Base-by-base conservation (phyloP, 2,113 vertebrate species). In the Trogon melanurus region DNA sequence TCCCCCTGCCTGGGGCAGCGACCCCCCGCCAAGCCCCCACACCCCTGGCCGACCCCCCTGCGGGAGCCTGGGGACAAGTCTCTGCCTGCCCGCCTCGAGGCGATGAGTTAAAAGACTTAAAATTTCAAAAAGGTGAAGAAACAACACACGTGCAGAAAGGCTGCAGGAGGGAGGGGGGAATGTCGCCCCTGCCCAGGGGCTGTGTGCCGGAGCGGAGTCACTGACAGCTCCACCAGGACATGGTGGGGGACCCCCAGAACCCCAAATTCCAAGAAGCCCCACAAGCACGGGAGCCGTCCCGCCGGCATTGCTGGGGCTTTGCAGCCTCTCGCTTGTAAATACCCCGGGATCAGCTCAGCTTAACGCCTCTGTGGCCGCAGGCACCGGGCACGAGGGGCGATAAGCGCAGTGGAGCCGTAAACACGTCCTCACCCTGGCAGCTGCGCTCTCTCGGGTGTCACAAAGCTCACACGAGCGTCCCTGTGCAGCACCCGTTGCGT, bases 221-320 rank as follows among this genome's bases (percentile, higher is more conserved):
- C 36, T 16, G 20, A 10, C 19, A 30, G 41, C 29, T 45, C 36
- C 36, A 9, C 36, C 36, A 36, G 36, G 36, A 36, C 36, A 36
- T 9, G 36, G 36, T 36, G 36, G 36, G 36, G 36, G 36, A 36
- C 36, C 36, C 36, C 36, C 36, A 36, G 36, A 36, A 36, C 36
- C 53, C 11, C 26, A 5, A 11, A 50, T 18, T 10, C 54, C 56
- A 29, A 26, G 16, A 56, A 61, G 6, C 3, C 25, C 18, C 26
- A 8, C 44, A 13, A 4, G 4, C 0, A 2, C 0, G 36, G 36
- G 36, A 36, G 36, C 36, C 36, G 36, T 36, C 36, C 36, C 36
- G 36, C 36, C 36, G 36, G 36, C 36, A 36, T 36, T 36, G 36
- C 36, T 36, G 36, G 36, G 36, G 36, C 36, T 36, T 36, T 36